phyloP scores from a whole-genome alignment of 2,113 vertebrate species.

The Petrocephalus microphthalmus region DNA sequence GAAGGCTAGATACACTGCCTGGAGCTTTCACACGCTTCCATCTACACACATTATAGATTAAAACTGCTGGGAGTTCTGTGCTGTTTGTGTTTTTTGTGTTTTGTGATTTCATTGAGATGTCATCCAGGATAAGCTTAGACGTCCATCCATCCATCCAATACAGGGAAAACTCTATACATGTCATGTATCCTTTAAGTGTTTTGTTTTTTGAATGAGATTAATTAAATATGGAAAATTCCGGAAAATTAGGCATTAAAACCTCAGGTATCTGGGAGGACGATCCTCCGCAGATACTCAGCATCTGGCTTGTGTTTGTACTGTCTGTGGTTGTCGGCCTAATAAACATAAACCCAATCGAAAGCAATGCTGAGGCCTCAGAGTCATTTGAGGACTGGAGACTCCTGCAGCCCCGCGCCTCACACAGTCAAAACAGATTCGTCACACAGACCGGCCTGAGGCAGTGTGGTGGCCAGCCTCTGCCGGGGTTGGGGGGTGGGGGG shows the following conservation, averaged over 20 bases:
- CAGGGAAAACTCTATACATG: neutral
- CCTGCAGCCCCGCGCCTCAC: neutral
- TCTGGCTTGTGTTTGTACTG: neutral
- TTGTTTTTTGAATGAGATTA: neutral
- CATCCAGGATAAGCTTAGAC: neutral
- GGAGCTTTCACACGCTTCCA: neutral
- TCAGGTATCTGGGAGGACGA: neutral
- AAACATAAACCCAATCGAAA: neutral
- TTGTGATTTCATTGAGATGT: neutral
- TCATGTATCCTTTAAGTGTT: neutral
- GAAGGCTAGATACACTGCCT: neutral
- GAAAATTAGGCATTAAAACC: neutral
- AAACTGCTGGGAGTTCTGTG: neutral
- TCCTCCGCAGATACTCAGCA: neutral
- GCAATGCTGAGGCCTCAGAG: neutral
- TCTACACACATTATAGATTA: neutral
- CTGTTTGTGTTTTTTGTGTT: neutral
- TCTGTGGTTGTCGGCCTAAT: neutral
- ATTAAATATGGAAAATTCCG: neutral
- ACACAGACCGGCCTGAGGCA: neutral
- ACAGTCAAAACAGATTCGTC: slow-evolving; percentile 2
- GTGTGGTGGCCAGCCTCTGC: neutral
- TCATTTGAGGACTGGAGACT: neutral
- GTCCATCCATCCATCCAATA: neutral
- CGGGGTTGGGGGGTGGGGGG: slow-evolving; percentile 5